Evolutionary conservation across 2,113 vertebrate species (phyloP).

Genomic region (Antennarius striatus): DNA sequence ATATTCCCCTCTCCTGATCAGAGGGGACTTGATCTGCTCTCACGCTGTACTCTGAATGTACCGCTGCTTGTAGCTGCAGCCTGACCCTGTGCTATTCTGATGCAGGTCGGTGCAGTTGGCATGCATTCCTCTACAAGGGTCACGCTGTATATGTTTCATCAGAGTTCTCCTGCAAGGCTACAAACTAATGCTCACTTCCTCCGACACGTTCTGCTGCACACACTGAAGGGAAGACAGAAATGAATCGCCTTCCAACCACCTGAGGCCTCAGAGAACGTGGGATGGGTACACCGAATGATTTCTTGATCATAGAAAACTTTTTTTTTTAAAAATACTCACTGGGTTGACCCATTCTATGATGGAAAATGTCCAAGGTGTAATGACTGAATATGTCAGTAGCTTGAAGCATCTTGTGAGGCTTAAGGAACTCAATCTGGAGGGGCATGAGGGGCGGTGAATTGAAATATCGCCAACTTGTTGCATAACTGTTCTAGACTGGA

Average conservation of each 20-base stretch:
- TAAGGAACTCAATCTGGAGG: constrained; percentile 10
- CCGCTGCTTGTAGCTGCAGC: constrained; percentile 36
- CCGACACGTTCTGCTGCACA: background rate
- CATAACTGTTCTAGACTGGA: constrained; percentile 56
- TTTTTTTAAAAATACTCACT: too few species aligned
- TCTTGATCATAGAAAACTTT: background rate
- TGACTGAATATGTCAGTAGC: constrained; percentile 5
- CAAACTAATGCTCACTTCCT: constrained; percentile 36
- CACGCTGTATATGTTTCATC: constrained; percentile 41
- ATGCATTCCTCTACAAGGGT: constrained; percentile 49
- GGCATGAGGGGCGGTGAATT: constrained; percentile 12
- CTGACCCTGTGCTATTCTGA: constrained; percentile 62
- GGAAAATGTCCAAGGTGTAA: background rate
- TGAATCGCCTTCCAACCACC: background rate
- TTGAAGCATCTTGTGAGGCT: constrained; percentile 11
- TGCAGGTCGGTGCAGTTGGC: constrained; percentile 52
- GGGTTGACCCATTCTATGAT: too few species aligned
- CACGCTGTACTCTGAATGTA: background rate
- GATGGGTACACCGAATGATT: background rate
- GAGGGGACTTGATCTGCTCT: constrained; percentile 1
- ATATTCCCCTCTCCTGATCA: constrained; percentile 4
- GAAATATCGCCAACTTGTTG: constrained; percentile 37
- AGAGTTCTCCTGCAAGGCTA: constrained; percentile 15
- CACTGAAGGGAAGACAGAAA: constrained; percentile 7
- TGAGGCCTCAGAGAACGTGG: background rate